Conservation (phyloP, 1,140 invertebrate species). For the Hylaeus anthracinus region DNA sequence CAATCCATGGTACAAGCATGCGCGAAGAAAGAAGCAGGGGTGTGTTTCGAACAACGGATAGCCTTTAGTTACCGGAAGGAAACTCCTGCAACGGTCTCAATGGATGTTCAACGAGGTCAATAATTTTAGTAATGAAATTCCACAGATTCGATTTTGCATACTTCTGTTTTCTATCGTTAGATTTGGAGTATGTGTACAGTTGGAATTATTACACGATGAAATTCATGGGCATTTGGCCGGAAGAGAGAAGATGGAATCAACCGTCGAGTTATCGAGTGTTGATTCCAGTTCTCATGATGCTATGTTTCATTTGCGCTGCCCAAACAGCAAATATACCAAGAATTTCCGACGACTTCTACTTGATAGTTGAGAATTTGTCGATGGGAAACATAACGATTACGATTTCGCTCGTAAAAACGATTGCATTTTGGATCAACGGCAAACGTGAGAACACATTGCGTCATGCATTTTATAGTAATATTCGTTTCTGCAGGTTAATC, state of each 20-base stretch:
- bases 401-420: conserved; percentile 35
- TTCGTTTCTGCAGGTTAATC: too few relatives aligned
- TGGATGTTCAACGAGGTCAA: conserved; percentile 18
- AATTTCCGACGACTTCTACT: conserved; percentile 35
- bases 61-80: not conserved
- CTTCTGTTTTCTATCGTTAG: conserved; percentile 1
- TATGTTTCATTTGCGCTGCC: conserved; percentile 16
- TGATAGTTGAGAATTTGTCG: conserved; percentile 49
- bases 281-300: conserved; percentile 19
- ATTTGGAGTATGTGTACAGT: conserved; percentile 28
- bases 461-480: too few relatives aligned
- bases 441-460: conserved; percentile 37
- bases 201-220: conserved; percentile 51
- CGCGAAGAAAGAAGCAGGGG: not conserved
- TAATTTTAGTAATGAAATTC: not conserved
- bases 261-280: conserved; percentile 27
- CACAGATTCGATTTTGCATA: not conserved
- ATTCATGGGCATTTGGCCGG: conserved; percentile 53
- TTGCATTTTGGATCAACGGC: conserved; percentile 45
- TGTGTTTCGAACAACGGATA: not conserved
- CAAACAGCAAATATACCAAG: conserved; percentile 37
- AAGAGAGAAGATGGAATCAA: conserved; percentile 24
- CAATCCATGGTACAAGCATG: conserved; percentile 9
- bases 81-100: not conserved
- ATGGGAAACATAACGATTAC: conserved; percentile 40